These are phyloP conservation scores for Micoletzkya japonica DNA, from an alignment of 2,888 invertebrate species.

Conservation along the genomic window DNA sequence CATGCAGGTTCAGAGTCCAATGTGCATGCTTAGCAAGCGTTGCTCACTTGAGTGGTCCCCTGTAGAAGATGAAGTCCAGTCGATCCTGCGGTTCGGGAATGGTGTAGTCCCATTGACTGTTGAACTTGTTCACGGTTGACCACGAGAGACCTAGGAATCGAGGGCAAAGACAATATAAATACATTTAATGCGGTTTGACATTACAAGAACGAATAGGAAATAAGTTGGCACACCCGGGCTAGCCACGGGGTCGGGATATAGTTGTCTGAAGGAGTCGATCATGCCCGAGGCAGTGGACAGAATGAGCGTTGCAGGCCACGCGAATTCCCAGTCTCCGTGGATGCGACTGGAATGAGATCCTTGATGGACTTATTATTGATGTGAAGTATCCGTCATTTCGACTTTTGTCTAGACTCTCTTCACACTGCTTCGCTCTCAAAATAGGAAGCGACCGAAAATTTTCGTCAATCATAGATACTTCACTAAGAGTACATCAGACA, in stretches of 20 bases:
- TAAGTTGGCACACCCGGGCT: conserved; percentile 35
- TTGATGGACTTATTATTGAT: not conserved
- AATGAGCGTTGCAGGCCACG: conserved; percentile 47
- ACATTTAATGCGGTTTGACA: not conserved
- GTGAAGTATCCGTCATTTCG: too few species aligned
- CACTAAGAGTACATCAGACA: too few species aligned
- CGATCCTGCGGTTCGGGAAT: conserved; percentile 58
- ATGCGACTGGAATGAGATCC: not conserved
- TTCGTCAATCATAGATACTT: too few species aligned
- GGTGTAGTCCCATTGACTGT: conserved; percentile 47
- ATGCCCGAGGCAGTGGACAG: conserved; percentile 35
- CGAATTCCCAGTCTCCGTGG: conserved; percentile 43
- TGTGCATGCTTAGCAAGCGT: not conserved
- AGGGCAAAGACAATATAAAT: not conserved
- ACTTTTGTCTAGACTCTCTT: too few species aligned
- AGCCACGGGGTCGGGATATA: conserved; percentile 40
- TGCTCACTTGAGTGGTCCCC: conserved; percentile 31
- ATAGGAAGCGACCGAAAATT: too few species aligned
- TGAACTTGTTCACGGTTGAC: conserved; percentile 50
- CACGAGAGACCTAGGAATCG: conserved; percentile 31
- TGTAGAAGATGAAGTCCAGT: conserved; percentile 56
- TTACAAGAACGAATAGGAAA: not conserved
- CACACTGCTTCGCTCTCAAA: too few species aligned
- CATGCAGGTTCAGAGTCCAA: too few species aligned
- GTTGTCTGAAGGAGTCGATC: conserved; percentile 43